These are phyloP conservation scores for Aphyosemion australe DNA, from an alignment of 2,113 vertebrate species.

Conservation along the genomic window DNA sequence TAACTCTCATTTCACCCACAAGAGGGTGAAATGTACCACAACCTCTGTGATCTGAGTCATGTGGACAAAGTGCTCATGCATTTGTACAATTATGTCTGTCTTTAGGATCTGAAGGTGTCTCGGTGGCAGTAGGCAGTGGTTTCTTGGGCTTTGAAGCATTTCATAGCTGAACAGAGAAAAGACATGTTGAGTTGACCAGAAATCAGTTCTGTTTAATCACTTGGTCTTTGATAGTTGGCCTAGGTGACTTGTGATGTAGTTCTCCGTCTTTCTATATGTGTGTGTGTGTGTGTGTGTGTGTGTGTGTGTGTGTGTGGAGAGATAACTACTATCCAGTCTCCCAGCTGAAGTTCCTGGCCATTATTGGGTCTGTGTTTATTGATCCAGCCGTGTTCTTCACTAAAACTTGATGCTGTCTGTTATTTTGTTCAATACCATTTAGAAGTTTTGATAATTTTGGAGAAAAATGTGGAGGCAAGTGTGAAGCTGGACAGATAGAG, in stretches of 20 bases:
- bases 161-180: not conserved
- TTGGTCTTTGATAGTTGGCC: not conserved
- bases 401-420: not conserved
- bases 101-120: too few relatives aligned
- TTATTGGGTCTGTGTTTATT: not conserved
- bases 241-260: not conserved
- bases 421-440: not conserved
- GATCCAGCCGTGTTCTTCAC: constrained; percentile 4
- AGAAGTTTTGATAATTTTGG: not conserved
- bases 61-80: not conserved
- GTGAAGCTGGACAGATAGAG: too few relatives aligned
- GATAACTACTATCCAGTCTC: constrained; percentile 4
- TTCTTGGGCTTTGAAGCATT: not conserved
- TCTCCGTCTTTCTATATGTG: too few relatives aligned
- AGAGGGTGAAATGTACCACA: constrained; percentile 3
- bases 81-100: too few relatives aligned
- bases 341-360: not conserved
- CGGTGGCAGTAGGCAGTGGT: not conserved
- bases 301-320: not conserved
- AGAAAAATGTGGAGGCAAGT: not conserved
- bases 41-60: not conserved
- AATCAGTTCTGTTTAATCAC: not conserved
- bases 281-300: too few relatives aligned
- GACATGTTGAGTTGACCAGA: not conserved
- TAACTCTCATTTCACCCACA: constrained; percentile 2